Base-by-base conservation (phyloP, 2,888 invertebrate genomes). In the Cantharis rufa region DNA sequence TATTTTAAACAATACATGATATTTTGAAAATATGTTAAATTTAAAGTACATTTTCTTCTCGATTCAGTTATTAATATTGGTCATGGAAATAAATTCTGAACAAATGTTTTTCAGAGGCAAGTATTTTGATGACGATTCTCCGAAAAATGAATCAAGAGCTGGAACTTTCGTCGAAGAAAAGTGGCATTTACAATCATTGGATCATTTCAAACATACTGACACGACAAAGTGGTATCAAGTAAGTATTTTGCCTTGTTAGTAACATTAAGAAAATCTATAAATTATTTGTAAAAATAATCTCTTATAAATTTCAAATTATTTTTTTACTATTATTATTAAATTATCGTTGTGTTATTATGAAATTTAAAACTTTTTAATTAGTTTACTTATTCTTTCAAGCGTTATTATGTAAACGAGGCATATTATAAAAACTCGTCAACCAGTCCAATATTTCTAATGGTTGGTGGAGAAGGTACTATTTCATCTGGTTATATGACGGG, bases 391-490 rank as follows among this genome's bases (percentile, higher is more conserved):
- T 32, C n/a, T n/a, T 32, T 32, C 2, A 32, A 48, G n/a, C 5
- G n/a, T n/a, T 48, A 48, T 32, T 1, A n/a, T 7, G 48, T 48
- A 7, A 48, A 48, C n/a, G 48, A 48, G 2, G 48, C 7, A 5
- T 48, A 7, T 48, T 48, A n/a, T 2, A 2, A 2, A 10, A 7
- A n/a, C 0, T 7, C n/a, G 1, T 1, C n/a, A n/a, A 48, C 5
- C 2, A 48, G 7, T 48, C 96, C 97, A 0, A 92, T 97, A n/a
- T 98, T 98, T 86, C 87, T 98, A 11, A 95, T 97, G 96, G 96
- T 98, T 82, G 98, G 98, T 0, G 98, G 98, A 3, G 98, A 98
- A 89, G 97, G 95, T 0, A 92, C 93, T 69, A 96, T 96, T 0
- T 92, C 92, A 80, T 90, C 94, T 0, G 91, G 92, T 80, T 98